Evolutionary conservation across 1,140 invertebrate species (phyloP), one percentile per base, ranked within the genome.

Genomic region (Matsumurasca onukii): DNA sequence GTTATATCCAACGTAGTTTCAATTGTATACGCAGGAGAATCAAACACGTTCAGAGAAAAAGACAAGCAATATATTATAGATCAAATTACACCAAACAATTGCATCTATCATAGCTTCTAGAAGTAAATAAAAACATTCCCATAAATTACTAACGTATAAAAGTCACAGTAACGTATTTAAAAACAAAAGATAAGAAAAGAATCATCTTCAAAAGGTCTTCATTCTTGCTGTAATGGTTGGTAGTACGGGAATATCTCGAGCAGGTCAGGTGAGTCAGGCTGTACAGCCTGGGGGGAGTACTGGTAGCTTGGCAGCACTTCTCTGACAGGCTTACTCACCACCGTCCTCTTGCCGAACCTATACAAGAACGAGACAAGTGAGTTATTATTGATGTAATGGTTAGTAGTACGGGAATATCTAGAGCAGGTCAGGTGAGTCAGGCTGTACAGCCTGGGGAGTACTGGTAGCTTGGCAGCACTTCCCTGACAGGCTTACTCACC

Each of bases 301-400:
- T 17, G 24, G 49, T 51, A 51, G 49, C 49, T 51, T 12, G 49
- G 49, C 17, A 51, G 5, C 3, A 3, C 49, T 3, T 5, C 5
- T 5, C 17, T 5, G 5, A 22, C n/a, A 51, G n/a, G 17, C 49
- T 22, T 51, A 12, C 9, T 12, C n/a, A n/a, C 5, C 3, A 22
- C n/a, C n/a, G 49, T 51, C 49, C 49, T 5, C n/a, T 51, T 51
- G n/a, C 49, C 49, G 49, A 51, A 51, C 24, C 49, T 51, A n/a
- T n/a, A n/a, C n/a, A n/a, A n/a, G n/a, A n/a, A n/a, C n/a, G n/a
- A n/a, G n/a, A n/a, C n/a, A n/a, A n/a, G n/a, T n/a, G n/a, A n/a
- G n/a, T n/a, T n/a, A 51, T 22, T 51, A 17, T 51, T 51, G 49
- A 5, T 51, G 49, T 5, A 17, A 22, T 20, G 49, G 49, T 51